phyloP scores from a whole-genome alignment of 1,140 invertebrate species.

The Drosophila kikkawai region DNA sequence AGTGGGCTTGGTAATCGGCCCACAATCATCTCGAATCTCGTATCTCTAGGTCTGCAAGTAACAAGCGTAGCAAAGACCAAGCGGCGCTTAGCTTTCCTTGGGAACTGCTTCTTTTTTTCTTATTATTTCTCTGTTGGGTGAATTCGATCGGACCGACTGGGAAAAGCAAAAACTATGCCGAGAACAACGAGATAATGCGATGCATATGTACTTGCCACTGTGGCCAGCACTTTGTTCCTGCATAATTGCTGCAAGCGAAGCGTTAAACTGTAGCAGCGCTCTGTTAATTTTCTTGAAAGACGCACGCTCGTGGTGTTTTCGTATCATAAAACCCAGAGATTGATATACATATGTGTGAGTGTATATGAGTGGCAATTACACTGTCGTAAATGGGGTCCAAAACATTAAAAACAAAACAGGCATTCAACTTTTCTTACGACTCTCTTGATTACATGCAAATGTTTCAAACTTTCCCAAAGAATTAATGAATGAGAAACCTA shows the following conservation, averaged over 20 bases:
- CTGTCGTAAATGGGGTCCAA: constrained; percentile 59
- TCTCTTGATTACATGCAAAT: constrained; percentile 63
- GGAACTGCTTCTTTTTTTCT: constrained; percentile 30
- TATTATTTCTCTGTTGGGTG: constrained; percentile 8
- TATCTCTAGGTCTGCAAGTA: constrained; percentile 2
- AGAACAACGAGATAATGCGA: constrained; percentile 12
- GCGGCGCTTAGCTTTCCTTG: constrained; percentile 63
- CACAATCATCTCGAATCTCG: not conserved
- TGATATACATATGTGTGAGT: not conserved
- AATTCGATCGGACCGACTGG: constrained; percentile 1
- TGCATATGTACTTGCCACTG: constrained; percentile 32
- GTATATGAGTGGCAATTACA: constrained; percentile 56
- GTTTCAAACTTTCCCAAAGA: constrained; percentile 62
- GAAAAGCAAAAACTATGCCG: not conserved
- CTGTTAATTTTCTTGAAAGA: constrained; percentile 61
- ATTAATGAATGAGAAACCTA: constrained; percentile 37
- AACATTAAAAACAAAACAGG: constrained; percentile 59
- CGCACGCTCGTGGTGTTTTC: constrained; percentile 7
- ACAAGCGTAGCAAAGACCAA: constrained; percentile 48
- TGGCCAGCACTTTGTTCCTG: constrained; percentile 48
- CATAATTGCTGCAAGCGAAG: constrained; percentile 67
- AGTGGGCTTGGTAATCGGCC: not conserved
- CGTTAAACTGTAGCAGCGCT: constrained; percentile 67
- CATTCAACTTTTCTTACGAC: constrained; percentile 45
- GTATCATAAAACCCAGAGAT: constrained; percentile 23